Conservation (phyloP, 2,888 invertebrate genomes). For the Acanthosepion esculentum region DNA sequence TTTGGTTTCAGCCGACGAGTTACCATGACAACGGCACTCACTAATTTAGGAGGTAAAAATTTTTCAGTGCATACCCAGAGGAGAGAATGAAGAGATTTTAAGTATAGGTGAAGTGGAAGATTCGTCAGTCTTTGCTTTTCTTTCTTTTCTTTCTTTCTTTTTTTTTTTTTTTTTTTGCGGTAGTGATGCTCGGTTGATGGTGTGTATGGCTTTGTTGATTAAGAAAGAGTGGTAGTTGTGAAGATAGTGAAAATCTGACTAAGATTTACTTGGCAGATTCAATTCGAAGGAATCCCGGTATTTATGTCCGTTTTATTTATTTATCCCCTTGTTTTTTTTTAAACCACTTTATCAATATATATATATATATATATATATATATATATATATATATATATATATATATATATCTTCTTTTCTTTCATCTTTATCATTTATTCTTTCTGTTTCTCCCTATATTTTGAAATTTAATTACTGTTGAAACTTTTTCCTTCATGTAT, state of each 20-base stretch:
- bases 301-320: neutral
- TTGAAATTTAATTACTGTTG: no score
- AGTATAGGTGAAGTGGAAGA: neutral
- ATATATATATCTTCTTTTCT: no score
- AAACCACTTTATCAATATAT: no score
- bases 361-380: no score
- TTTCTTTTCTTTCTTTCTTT: neutral
- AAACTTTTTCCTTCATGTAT: no score
- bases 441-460: no score
- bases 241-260: neutral
- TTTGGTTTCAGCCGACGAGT: neutral
- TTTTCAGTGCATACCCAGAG: constrained; percentile 21
- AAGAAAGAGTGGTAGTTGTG: neutral
- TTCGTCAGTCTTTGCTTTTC: neutral
- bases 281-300: neutral
- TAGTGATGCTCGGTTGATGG: neutral
- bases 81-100: neutral
- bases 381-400: no score
- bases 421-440: no score
- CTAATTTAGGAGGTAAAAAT: neutral
- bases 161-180: neutral
- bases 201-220: neutral
- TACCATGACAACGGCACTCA: neutral
- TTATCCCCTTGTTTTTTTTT: neutral
- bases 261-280: neutral